Conservation (phyloP, 2,113 vertebrate species). For the Haplochromis burtoni region DNA sequence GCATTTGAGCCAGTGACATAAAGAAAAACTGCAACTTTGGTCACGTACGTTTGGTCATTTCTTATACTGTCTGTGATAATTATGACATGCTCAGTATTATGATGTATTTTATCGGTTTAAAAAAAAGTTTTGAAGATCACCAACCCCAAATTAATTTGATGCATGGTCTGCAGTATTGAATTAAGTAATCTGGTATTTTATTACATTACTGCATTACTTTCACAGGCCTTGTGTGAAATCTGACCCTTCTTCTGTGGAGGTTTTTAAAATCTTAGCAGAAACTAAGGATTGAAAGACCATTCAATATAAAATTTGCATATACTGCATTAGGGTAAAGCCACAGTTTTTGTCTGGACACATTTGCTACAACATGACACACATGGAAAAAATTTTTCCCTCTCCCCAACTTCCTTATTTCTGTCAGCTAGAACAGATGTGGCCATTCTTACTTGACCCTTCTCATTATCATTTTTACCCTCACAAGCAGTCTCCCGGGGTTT, state of each 20-base stretch:
- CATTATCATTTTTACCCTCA: background rate
- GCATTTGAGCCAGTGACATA: background rate
- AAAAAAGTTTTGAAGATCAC: background rate
- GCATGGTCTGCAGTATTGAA: background rate
- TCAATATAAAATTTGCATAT: background rate
- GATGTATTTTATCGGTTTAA: background rate
- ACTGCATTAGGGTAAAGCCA: background rate
- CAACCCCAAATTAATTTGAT: background rate
- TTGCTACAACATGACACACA: background rate
- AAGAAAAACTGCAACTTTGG: background rate
- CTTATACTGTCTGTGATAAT: background rate
- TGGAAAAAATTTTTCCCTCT: too few relatives aligned
- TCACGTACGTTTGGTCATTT: background rate
- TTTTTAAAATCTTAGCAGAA: background rate
- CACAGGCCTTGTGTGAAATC: background rate
- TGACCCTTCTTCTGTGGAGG: accelerated
- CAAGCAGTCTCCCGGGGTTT: background rate
- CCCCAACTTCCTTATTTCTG: background rate
- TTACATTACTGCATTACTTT: background rate
- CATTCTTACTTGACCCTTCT: background rate
- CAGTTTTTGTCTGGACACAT: background rate
- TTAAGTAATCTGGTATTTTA: background rate
- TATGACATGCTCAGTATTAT: background rate
- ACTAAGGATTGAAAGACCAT: background rate
- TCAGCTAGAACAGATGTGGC: background rate